Percentiles rank a stretch among this genome's conserved stretches.
Conservation (phyloP, 2,113 vertebrate species). For the Ptilonorhynchus violaceus region DNA sequence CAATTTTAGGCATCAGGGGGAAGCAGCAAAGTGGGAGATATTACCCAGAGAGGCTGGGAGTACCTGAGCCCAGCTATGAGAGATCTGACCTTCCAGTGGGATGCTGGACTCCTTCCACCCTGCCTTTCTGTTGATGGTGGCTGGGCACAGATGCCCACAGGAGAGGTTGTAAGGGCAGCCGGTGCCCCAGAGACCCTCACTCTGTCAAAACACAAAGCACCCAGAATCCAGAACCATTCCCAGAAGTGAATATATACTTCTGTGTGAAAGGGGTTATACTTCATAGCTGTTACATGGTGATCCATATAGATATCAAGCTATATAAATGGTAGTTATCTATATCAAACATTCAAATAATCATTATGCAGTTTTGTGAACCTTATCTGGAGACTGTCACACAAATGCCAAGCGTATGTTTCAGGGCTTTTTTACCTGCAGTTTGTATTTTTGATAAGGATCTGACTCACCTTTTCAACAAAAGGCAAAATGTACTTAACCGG, state of each 20-base stretch:
- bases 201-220: neutral
- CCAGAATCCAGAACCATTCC: neutral
- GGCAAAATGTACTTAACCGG: neutral
- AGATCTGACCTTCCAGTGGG: neutral
- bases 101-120: neutral
- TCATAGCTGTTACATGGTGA: neutral
- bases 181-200: neutral
- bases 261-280: neutral
- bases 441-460: neutral
- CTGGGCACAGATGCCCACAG: neutral
- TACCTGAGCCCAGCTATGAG: neutral
- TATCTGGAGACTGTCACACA: neutral
- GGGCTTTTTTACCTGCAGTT: neutral
- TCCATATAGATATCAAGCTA: neutral
- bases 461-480: neutral
- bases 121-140: accelerated
- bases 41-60: neutral
- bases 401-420: neutral
- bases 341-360: neutral
- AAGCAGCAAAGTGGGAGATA: neutral
- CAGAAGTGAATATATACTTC: neutral
- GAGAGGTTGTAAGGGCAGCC: neutral
- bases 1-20: too few relatives aligned
- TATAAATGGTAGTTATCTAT: neutral
- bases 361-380: neutral